Evolutionary conservation across 2,113 vertebrate genomes (phyloP).

Genomic region (Elaphurus davidianus): DNA sequence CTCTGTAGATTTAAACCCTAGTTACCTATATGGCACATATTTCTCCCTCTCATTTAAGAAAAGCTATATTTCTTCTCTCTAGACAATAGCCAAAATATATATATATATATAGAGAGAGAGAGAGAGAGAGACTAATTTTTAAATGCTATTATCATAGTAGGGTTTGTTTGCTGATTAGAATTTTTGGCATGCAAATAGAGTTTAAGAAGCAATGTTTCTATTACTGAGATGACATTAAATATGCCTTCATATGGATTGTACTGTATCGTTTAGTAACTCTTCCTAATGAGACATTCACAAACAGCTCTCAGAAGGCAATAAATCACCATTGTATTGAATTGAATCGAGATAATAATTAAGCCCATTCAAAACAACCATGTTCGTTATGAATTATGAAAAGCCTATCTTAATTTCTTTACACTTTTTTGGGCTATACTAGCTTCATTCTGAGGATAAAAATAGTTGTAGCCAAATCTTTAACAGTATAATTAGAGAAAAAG

Average conservation of each 20-base stretch:
- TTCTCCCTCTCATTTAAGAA: slow-evolving; percentile 28
- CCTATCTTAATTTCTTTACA: slow-evolving; percentile 57
- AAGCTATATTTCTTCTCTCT: slow-evolving; percentile 24
- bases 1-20: slow-evolving; percentile 7
- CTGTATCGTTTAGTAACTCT: neutral
- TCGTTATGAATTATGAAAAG: slow-evolving; percentile 54
- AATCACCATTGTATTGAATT: slow-evolving; percentile 33
- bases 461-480: slow-evolving; percentile 32
- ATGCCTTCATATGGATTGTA: neutral
- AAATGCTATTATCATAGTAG: neutral
- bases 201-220: slow-evolving; percentile 30
- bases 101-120: neutral
- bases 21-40: neutral
- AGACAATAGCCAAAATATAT: slow-evolving; percentile 40
- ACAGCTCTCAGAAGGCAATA: slow-evolving; percentile 49
- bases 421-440: slow-evolving; percentile 35
- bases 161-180: slow-evolving; percentile 23
- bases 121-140: slow-evolving; percentile 21
- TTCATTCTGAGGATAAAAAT: slow-evolving; percentile 42
- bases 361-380: slow-evolving; percentile 29
- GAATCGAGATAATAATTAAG: slow-evolving; percentile 71
- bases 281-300: slow-evolving; percentile 56
- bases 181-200: slow-evolving; percentile 42
- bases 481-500: slow-evolving; percentile 46
- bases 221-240: slow-evolving; percentile 44